phyloP scores from a whole-genome alignment of 2,113 vertebrate species.

The Eleginops maclovinus region DNA sequence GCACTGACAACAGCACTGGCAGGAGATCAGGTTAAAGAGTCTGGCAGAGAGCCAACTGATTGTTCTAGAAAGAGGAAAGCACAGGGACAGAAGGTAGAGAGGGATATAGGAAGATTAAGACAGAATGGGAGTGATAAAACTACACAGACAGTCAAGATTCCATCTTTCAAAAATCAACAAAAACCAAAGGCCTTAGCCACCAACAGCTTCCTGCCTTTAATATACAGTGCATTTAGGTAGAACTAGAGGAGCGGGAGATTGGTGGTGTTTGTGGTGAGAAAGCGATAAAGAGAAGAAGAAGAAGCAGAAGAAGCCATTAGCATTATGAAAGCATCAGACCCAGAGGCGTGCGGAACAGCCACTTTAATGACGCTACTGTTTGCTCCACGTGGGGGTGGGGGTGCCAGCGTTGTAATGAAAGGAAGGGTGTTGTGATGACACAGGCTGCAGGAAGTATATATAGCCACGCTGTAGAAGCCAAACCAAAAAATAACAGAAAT shows the following conservation, averaged over 20 bases:
- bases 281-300: conserved; percentile 54
- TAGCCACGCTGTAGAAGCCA: conserved; percentile 68
- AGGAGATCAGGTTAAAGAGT: conserved; percentile 66
- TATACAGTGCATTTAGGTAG: conserved; percentile 73
- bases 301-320: conserved; percentile 68
- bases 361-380: conserved; percentile 77
- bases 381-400: conserved; percentile 60
- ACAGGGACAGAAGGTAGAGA: conserved; percentile 16
- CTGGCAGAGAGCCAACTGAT: conserved; percentile 58
- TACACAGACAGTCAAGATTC: conserved; percentile 61
- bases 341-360: conserved; percentile 78
- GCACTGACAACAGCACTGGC: conserved; percentile 56
- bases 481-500: conserved; percentile 50
- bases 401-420: conserved; percentile 60
- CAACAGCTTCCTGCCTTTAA: conserved; percentile 76
- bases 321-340: conserved; percentile 75
- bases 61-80: conserved; percentile 57
- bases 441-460: conserved; percentile 66
- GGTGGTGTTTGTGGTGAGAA: conserved; percentile 48
- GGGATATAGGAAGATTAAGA: conserved; percentile 43
- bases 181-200: conserved; percentile 63
- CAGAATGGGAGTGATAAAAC: conserved; percentile 48
- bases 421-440: conserved; percentile 63
- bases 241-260: conserved; percentile 40
- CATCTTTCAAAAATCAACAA: conserved; percentile 68